A percentile compares a stretch with the other conserved stretches of the same genome.
Evolutionary conservation across 2,113 vertebrate species (phyloP).

Genomic region (Chaetorhynchus papuensis): DNA sequence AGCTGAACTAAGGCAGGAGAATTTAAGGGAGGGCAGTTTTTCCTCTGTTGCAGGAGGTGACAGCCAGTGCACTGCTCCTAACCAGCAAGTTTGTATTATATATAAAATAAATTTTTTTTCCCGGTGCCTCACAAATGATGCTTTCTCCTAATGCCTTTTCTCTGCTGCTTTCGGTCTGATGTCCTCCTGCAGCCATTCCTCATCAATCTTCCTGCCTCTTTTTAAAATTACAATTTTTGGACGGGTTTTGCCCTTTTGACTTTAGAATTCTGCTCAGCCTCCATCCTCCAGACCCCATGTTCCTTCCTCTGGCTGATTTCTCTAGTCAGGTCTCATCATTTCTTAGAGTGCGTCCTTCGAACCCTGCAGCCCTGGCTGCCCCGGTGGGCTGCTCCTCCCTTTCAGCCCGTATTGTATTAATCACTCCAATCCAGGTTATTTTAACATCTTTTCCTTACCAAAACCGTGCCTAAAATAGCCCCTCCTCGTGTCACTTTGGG

Average conservation of each 20-base stretch:
- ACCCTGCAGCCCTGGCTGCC: not conserved
- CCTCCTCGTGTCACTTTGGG: slow-evolving; percentile 22
- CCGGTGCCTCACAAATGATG: not conserved
- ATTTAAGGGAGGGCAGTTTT: not conserved
- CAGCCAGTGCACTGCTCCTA: not conserved
- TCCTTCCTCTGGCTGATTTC: not conserved
- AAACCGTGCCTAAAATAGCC: slow-evolving; percentile 24
- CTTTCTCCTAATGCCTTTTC: not conserved
- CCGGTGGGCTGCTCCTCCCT: not conserved
- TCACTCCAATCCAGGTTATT: not conserved
- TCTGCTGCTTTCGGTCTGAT: not conserved
- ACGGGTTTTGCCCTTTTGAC: not conserved
- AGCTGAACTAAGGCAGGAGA: not conserved
- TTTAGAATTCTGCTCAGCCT: not conserved
- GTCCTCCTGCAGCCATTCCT: not conserved
- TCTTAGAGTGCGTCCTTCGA: not conserved
- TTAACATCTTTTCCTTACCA: not conserved
- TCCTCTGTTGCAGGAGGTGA: not conserved
- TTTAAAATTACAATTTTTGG: not conserved
- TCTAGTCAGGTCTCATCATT: not conserved
- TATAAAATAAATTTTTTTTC: not conserved
- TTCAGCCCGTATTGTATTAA: not conserved
- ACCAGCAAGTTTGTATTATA: not conserved
- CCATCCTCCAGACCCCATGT: not conserved
- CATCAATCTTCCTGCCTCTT: not conserved